Evolutionary conservation across 2,797 vertebrate species (phyloP).

Genomic region (Molossus alvarezi): DNA sequence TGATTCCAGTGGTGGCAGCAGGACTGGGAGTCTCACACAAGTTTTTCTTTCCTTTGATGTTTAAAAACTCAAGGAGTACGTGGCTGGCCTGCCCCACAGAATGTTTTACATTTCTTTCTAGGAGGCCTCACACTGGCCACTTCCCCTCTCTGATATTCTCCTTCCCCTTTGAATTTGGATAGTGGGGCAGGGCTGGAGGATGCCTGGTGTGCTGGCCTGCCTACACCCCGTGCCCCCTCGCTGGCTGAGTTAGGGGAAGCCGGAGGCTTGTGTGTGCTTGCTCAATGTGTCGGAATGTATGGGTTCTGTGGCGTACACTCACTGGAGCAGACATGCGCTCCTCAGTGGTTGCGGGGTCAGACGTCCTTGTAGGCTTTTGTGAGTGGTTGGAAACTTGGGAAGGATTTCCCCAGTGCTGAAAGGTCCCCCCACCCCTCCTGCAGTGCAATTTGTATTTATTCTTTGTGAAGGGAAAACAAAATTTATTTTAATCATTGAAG

Average conservation of each 20-base stretch:
- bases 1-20: background rate
- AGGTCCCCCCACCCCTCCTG: background rate
- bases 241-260: constrained; percentile 62
- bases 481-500: constrained; percentile 9
- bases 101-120: constrained; percentile 55
- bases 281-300: constrained; percentile 83
- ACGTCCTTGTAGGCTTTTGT: constrained; percentile 22
- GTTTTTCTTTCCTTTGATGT: constrained; percentile 60
- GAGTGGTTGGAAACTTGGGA: constrained; percentile 56
- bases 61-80: constrained; percentile 44
- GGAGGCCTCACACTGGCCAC: constrained; percentile 20
- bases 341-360: constrained; percentile 28
- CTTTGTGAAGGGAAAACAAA: constrained; percentile 58
- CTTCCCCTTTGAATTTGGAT: constrained; percentile 35
- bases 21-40: background rate
- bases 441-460: constrained; percentile 66
- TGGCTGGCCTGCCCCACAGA: background rate
- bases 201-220: constrained; percentile 34
- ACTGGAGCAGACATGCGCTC: constrained; percentile 40
- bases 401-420: constrained; percentile 51
- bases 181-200: background rate
- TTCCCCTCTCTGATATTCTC: background rate
- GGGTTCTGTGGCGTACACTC: constrained; percentile 72
- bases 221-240: constrained; percentile 18
- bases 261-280: constrained; percentile 76